Conservation (phyloP, 2,113 vertebrate species). For the Myrmophylax atrothorax region DNA sequence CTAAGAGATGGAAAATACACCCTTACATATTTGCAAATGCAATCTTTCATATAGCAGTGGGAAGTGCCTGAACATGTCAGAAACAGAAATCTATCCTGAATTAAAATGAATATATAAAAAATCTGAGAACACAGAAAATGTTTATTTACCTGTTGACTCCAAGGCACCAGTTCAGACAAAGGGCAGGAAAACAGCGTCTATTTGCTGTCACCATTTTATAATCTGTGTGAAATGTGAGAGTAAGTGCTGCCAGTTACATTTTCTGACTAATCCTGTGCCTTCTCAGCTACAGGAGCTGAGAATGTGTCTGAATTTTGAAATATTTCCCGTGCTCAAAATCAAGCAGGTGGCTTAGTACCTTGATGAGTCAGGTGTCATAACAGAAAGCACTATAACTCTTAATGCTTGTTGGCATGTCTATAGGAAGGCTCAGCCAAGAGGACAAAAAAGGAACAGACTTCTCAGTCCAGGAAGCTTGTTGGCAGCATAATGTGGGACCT, state of each 20-base stretch:
- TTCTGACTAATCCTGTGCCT: neutral
- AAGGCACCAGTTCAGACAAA: neutral
- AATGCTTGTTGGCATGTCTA: conserved; percentile 33
- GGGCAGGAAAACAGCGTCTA: neutral
- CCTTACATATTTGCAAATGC: neutral
- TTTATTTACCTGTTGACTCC: neutral
- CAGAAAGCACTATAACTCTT: conserved; percentile 32
- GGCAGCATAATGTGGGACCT: conserved; percentile 17
- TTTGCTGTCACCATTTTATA: conserved; percentile 3
- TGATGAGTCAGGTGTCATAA: conserved; percentile 35
- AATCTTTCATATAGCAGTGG: neutral
- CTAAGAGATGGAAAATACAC: neutral
- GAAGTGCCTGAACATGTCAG: neutral
- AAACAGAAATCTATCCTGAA: neutral
- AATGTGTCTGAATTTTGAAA: conserved; percentile 7
- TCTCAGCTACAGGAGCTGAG: neutral
- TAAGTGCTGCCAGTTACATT: neutral
- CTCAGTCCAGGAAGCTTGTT: conserved; percentile 30
- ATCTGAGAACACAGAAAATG: neutral
- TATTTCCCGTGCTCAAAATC: neutral
- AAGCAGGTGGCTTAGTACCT: conserved; percentile 22
- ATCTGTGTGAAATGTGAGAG: neutral
- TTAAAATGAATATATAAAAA: neutral
- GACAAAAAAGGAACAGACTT: conserved; percentile 15
- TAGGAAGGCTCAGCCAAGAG: conserved; percentile 35